Conservation (phyloP, 2,797 vertebrate genomes). For the Tokudaia muenninki region DNA sequence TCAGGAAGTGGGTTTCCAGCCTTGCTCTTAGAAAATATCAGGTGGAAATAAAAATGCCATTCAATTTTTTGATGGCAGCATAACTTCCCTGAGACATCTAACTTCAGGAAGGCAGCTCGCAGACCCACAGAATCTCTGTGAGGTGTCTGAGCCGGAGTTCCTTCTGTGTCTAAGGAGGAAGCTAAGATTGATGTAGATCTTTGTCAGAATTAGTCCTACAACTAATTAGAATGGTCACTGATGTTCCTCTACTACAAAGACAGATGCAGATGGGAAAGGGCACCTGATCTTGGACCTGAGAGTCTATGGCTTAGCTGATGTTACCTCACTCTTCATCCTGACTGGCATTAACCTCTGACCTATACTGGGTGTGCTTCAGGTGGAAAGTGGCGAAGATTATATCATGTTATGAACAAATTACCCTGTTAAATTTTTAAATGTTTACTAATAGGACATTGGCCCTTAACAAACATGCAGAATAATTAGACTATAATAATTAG, state of each 20-base stretch:
- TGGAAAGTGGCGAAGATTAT: conserved; percentile 51
- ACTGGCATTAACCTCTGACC: conserved; percentile 51
- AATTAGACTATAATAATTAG: conserved; percentile 28
- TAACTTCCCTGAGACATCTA: background rate
- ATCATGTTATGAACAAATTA: conserved; percentile 54
- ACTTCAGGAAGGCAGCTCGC: background rate
- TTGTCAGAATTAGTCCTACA: background rate
- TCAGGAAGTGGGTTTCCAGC: conserved; percentile 29
- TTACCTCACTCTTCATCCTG: background rate
- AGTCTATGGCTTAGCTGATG: background rate
- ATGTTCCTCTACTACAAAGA: background rate
- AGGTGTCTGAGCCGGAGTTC: background rate
- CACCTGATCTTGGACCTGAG: background rate
- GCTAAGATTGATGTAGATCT: background rate
- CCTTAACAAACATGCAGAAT: background rate
- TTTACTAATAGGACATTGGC: conserved; percentile 59
- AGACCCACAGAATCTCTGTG: background rate
- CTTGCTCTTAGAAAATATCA: conserved; percentile 70
- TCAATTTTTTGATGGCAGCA: background rate
- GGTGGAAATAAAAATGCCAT: background rate
- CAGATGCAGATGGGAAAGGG: background rate
- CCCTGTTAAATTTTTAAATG: conserved; percentile 66
- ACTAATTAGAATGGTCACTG: conserved; percentile 37
- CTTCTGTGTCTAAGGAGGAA: background rate
- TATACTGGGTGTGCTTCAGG: background rate